Conservation (phyloP, 2,888 invertebrate species). For the Stenoptilia bipunctidactyla region DNA sequence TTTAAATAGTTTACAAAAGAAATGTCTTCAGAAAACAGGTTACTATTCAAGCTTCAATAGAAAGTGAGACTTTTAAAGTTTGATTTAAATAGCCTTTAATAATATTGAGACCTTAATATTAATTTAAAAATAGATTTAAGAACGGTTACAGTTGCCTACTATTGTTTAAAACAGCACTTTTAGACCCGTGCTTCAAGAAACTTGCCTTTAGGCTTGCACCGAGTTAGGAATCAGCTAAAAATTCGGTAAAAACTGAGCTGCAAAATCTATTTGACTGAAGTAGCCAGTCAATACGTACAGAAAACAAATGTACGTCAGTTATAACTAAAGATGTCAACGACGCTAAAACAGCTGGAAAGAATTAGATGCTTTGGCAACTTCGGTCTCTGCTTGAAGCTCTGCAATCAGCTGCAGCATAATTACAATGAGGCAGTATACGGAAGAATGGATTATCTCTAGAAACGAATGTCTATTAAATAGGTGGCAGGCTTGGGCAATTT, state of each 20-base stretch:
- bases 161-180: constrained; percentile 12
- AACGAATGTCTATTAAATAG: constrained; percentile 21
- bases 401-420: constrained; percentile 18
- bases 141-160: constrained; percentile 19
- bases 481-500: constrained; percentile 16
- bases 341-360: constrained; percentile 13
- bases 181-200: constrained; percentile 18
- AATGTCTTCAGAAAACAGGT: too few species aligned
- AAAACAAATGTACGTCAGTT: constrained; percentile 10
- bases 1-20: too few species aligned
- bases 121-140: constrained; percentile 19
- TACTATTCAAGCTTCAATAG: too few species aligned
- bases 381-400: constrained; percentile 15
- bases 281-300: constrained; percentile 11
- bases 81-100: too few species aligned
- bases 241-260: constrained; percentile 20
- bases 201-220: constrained; percentile 15
- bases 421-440: constrained; percentile 19
- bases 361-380: constrained; percentile 14
- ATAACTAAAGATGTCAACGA: background rate
- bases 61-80: too few species aligned
- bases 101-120: too few species aligned
- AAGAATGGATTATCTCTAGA: constrained; percentile 17
- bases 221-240: constrained; percentile 18
- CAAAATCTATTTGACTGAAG: constrained; percentile 17